Evolutionary conservation across 35 echinoderm and acorn worm species (phyloP).

Genomic region (Lytechinus variegatus): DNA sequence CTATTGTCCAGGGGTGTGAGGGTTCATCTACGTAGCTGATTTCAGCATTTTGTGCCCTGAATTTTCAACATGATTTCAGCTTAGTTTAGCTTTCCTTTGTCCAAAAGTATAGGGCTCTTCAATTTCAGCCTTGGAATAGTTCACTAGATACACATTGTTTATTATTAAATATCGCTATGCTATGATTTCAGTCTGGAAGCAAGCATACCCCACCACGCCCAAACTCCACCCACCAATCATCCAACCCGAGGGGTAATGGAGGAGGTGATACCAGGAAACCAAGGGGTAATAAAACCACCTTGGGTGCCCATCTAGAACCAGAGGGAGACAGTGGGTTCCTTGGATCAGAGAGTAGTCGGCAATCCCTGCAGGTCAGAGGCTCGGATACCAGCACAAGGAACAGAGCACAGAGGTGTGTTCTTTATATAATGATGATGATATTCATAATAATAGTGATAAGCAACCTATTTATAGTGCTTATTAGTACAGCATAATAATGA

Average conservation of each 20-base stretch:
- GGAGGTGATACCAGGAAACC: not conserved
- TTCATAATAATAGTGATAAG: no score
- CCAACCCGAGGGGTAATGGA: not conserved
- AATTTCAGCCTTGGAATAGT: no score
- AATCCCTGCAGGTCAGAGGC: constrained; percentile 62
- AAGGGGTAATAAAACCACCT: not conserved
- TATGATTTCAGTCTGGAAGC: not conserved
- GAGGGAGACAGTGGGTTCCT: constrained; percentile 82
- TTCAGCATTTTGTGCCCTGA: no score
- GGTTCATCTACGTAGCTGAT: no score
- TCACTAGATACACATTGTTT: no score
- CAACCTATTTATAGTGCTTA: no score
- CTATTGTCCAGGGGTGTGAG: not conserved
- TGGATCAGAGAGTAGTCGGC: constrained; percentile 81
- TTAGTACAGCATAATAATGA: no score
- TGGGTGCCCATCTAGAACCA: not conserved
- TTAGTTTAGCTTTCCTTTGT: no score
- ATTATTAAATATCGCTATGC: no score
- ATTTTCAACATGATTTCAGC: no score
- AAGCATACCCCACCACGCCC: not conserved
- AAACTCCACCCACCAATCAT: not conserved
- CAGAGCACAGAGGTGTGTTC: constrained; percentile 8
- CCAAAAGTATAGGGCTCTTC: no score
- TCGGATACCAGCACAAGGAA: constrained; percentile 46
- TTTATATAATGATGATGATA: no score